Evolutionary conservation across 2,888 invertebrate species (phyloP), one percentile per base, ranked within the genome.

Genomic region (Dioctria rufipes): DNA sequence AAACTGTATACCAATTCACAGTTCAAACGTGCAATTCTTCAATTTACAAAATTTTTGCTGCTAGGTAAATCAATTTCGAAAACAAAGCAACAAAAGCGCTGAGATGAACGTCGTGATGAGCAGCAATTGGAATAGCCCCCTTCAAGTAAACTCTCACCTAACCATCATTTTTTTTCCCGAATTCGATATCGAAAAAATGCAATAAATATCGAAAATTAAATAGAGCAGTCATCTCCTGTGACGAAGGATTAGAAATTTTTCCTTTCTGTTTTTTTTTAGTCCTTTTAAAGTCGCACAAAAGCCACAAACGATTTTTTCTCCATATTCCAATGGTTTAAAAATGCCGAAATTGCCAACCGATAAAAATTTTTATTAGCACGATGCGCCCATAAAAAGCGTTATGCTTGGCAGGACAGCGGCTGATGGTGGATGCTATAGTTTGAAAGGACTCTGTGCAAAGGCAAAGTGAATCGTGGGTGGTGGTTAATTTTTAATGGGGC

Each of bases 401-500:
- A 25, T 25, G 25, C 25, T 25, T 25, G 25, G 25, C 25, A 25
- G 25, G 25, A 25, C 25, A 25, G 25, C 25, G 25, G 2, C 25
- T 25, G 25, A 3, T 6, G 54, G 54, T 54, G 4, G 54, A 11
- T 54, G 6, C 8, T 46, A 8, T 46, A 46, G 9, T 46, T 9
- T 5, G 49, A 46, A 46, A 6, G 49, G 49, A 5, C 9, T 5
- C 46, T 11, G 9, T 25, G n/a, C 3, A 11, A 3, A 2, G 60
- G 65, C 37, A 71, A 54, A 54, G 71, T 11, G 71, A 37, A 60
- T 43, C 43, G 61, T 13, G 61, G 40, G 46, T 63, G 77, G 77
- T 77, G 77, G 77, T 77, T 61, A 63, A 77, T 49, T 77, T 77
- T 77, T 63, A 77, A 77, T 77, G 46, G 77, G 42, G n/a, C 13